These are phyloP conservation scores for Gymnobelideus leadbeateri DNA, from an alignment of 2,113 vertebrate species.

Conservation along the genomic window DNA sequence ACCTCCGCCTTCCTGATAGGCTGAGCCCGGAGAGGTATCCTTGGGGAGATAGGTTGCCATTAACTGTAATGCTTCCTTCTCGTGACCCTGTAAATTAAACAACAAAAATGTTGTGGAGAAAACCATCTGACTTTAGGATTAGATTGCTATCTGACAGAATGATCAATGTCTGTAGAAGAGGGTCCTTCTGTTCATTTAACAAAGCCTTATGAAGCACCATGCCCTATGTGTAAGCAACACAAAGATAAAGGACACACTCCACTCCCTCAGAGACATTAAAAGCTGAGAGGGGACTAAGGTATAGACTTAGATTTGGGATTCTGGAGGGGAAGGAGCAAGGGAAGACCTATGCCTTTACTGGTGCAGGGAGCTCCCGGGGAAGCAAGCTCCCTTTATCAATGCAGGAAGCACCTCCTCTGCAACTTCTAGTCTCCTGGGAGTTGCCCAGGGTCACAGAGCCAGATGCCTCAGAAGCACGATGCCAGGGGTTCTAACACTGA, in stretches of 20 bases:
- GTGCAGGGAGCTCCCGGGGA: not conserved
- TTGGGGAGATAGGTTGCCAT: slow-evolving; percentile 99
- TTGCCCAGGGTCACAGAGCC: not conserved
- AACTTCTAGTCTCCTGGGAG: not conserved
- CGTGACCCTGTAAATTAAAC: slow-evolving; percentile 90
- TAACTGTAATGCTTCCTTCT: slow-evolving; percentile 97
- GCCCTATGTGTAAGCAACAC: not conserved
- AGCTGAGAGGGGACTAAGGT: not conserved
- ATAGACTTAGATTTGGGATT: no score
- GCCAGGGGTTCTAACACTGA: no score
- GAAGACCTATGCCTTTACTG: not conserved
- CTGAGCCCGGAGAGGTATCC: slow-evolving; percentile 98
- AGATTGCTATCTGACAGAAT: slow-evolving; percentile 17
- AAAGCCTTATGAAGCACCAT: not conserved
- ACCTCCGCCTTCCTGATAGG: slow-evolving; percentile 98
- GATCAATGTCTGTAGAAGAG: not conserved
- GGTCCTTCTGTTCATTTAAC: not conserved
- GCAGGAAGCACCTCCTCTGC: no score
- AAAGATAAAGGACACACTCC: not conserved
- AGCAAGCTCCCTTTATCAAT: no score
- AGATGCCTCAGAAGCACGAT: not conserved
- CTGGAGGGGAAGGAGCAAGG: not conserved
- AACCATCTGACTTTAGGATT: not conserved
- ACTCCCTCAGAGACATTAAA: not conserved
- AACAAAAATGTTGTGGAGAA: slow-evolving; percentile 48